Conservation (phyloP, 2,888 invertebrate genomes). For the Zele albiditarsus region DNA sequence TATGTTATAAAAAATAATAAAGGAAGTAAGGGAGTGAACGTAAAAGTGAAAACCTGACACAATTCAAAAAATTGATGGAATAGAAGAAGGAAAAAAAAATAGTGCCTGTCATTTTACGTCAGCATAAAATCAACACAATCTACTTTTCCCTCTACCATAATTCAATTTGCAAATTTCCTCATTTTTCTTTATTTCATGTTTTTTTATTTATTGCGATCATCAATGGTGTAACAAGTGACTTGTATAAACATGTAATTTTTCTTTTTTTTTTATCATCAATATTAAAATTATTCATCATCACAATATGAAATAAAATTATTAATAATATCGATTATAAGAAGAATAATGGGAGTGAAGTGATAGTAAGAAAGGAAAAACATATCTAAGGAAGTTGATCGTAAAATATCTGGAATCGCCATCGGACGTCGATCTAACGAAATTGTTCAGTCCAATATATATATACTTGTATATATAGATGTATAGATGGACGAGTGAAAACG, state of each 20-base stretch:
- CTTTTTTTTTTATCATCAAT: not conserved
- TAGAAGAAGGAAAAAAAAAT: not conserved
- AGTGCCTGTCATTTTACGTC: not conserved
- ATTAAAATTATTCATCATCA: not conserved
- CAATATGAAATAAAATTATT: not conserved
- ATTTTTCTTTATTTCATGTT: not conserved
- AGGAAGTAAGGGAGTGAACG: not conserved
- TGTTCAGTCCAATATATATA: not conserved
- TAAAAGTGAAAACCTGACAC: not conserved
- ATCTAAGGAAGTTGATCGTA: not conserved
- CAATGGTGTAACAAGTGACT: too few relatives aligned
- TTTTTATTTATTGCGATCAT: not conserved
- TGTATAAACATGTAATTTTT: not conserved
- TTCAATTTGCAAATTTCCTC: not conserved
- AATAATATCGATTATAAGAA: not conserved
- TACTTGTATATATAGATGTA: not conserved
- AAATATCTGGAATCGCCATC: slow-evolving; percentile 1
- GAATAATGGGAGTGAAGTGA: not conserved
- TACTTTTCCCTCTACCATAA: not conserved
- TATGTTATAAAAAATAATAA: not conserved
- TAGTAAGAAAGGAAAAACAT: not conserved
- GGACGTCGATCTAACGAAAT: slow-evolving; percentile 12
- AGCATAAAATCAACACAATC: not conserved
- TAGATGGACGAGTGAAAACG: not conserved
- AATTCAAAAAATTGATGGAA: not conserved